Conservation (phyloP, 2,888 invertebrate genomes). For the Drosophila mettleri region DNA sequence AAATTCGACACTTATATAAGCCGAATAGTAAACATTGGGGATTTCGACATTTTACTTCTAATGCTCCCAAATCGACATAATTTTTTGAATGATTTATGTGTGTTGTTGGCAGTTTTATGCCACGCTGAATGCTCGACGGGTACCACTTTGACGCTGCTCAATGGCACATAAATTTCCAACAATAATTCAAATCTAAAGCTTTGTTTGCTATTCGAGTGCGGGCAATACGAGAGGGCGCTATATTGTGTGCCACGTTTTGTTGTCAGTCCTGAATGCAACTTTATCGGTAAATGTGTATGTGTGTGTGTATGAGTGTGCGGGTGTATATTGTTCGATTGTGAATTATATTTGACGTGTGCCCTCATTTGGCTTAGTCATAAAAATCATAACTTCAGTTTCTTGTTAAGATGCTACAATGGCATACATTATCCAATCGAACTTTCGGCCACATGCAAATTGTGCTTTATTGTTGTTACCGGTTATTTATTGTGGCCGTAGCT, state of each 20-base stretch:
- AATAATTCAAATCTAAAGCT: slow-evolving; percentile 68
- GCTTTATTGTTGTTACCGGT: slow-evolving; percentile 19
- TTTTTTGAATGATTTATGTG: slow-evolving; percentile 65
- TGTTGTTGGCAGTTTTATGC: slow-evolving; percentile 50
- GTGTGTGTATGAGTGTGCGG: slow-evolving; percentile 13
- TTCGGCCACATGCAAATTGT: slow-evolving; percentile 26
- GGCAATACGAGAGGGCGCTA: slow-evolving; percentile 22
- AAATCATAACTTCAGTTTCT: slow-evolving; percentile 46
- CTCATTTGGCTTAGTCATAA: slow-evolving; percentile 44
- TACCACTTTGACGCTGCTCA: slow-evolving; percentile 38
- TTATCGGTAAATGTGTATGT: slow-evolving; percentile 15
- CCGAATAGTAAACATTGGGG: slow-evolving; percentile 25
- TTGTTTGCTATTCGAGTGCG: slow-evolving; percentile 24
- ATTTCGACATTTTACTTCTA: slow-evolving; percentile 22
- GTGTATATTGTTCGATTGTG: slow-evolving; percentile 32
- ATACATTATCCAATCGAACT: slow-evolving; percentile 11
- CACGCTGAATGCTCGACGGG: slow-evolving; percentile 7
- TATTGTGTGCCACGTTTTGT: slow-evolving; percentile 33
- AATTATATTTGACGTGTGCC: slow-evolving; percentile 32
- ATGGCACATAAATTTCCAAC: slow-evolving; percentile 67
- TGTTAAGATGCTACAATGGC: slow-evolving; percentile 13
- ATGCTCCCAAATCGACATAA: slow-evolving; percentile 51
- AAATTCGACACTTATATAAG: background rate
- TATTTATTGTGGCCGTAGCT: slow-evolving; percentile 39
- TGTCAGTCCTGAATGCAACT: slow-evolving; percentile 14